Evolutionary conservation across 2,888 invertebrate species (phyloP).

Genomic region (Rhabditoides inermis): DNA sequence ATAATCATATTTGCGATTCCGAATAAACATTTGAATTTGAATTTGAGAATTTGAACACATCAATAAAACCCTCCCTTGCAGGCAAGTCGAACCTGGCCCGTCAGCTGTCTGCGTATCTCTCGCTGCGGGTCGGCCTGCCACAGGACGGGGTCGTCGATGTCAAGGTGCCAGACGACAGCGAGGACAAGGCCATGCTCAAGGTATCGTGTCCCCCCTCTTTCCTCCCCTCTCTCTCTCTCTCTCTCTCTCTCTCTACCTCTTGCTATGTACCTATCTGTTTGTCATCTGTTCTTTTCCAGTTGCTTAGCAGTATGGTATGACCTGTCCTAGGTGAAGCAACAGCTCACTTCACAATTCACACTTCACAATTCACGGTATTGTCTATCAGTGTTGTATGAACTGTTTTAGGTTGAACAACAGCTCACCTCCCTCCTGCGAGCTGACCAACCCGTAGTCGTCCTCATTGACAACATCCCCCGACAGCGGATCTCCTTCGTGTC

Average conservation of each 20-base stretch:
- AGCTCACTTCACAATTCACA: no score
- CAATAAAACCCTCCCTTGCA: no score
- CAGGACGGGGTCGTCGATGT: conserved; percentile 34
- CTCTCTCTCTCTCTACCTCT: background rate
- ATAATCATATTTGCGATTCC: no score
- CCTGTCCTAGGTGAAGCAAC: no score
- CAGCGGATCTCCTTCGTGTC: conserved; percentile 37
- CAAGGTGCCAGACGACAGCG: conserved; percentile 36
- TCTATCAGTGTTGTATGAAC: no score
- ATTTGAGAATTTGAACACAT: no score
- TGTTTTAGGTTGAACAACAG: conserved; percentile 13
- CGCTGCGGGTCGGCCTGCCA: conserved; percentile 32
- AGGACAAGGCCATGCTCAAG: conserved; percentile 21
- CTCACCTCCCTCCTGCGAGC: conserved; percentile 25
- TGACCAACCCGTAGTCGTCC: conserved; percentile 23
- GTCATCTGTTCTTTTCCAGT: background rate
- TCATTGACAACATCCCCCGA: conserved; percentile 45
- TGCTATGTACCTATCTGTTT: no score
- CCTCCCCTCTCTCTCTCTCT: background rate
- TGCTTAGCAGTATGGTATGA: background rate
- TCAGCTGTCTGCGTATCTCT: conserved; percentile 85
- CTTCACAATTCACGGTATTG: no score
- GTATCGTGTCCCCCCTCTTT: conserved; percentile 11
- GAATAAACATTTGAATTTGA: no score
- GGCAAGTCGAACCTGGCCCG: conserved; percentile 88